Conservation (phyloP, 2,888 invertebrate species). For the Allacma fusca region DNA sequence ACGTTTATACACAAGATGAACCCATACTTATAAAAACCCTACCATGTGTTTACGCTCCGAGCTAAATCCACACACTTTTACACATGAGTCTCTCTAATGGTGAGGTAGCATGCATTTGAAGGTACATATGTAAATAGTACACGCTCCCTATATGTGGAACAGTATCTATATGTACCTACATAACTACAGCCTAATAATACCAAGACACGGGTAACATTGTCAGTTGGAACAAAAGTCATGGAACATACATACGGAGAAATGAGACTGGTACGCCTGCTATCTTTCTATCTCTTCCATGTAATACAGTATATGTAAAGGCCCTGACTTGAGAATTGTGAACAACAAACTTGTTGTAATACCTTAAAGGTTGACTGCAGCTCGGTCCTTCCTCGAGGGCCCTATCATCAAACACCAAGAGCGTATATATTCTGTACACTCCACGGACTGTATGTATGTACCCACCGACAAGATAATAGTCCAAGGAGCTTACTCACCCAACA, state of each 20-base stretch:
- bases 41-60: slow-evolving; percentile 16
- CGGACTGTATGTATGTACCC: background rate
- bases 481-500: slow-evolving; percentile 40
- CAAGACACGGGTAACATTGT: background rate
- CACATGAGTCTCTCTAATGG: too few relatives aligned
- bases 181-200: background rate
- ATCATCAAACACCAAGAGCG: slow-evolving; percentile 19
- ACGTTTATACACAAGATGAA: slow-evolving; percentile 7
- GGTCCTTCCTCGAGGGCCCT: slow-evolving; percentile 31
- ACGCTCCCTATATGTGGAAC: too few relatives aligned
- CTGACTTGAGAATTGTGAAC: slow-evolving; percentile 22
- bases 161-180: background rate
- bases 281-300: slow-evolving; percentile 22
- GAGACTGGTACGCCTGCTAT: background rate
- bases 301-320: background rate
- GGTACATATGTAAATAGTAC: too few relatives aligned
- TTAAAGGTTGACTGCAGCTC: slow-evolving; percentile 21
- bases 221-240: background rate
- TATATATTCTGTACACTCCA: background rate
- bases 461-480: slow-evolving; percentile 40
- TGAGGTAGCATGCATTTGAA: too few relatives aligned
- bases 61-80: slow-evolving; percentile 27
- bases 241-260: too few relatives aligned
- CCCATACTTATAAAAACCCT: background rate
- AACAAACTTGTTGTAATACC: slow-evolving; percentile 32